Evolutionary conservation across 2,888 invertebrate genomes (phyloP).

Genomic region (Bombylius discolor): DNA sequence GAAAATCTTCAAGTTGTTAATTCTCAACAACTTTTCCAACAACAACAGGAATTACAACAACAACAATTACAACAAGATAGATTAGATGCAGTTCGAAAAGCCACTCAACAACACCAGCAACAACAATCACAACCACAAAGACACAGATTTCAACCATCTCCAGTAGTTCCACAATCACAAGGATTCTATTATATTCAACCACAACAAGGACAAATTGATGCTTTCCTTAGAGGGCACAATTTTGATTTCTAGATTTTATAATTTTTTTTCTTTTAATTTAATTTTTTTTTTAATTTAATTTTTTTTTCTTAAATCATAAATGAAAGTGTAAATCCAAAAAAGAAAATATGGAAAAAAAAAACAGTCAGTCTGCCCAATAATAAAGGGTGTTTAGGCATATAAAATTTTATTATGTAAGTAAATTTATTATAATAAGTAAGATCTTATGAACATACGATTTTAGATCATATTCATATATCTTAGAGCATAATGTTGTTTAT

Average conservation of each 20-base stretch:
- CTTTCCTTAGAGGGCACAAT: conserved; percentile 62
- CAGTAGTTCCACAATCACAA: conserved; percentile 24
- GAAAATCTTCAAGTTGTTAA: conserved; percentile 46
- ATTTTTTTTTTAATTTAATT: no score
- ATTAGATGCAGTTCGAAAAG: conserved; percentile 40
- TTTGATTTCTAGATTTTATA: conserved; percentile 43
- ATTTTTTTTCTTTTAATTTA: no score
- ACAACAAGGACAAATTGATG: conserved; percentile 58
- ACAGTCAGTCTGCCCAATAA: neutral
- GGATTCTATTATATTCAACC: conserved; percentile 49
- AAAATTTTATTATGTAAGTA: no score
- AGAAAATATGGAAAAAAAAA: neutral
- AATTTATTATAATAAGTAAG: no score
- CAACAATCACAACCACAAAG: conserved; percentile 3
- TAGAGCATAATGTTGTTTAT: neutral
- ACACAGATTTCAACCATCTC: conserved; percentile 6
- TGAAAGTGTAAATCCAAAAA: neutral
- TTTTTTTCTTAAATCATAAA: neutral
- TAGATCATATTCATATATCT: neutral
- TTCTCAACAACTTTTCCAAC: conserved; percentile 51
- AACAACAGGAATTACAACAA: conserved; percentile 55
- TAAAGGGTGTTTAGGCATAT: neutral
- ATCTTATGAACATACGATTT: neutral
- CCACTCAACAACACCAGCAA: conserved; percentile 24
- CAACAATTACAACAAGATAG: conserved; percentile 48